Evolutionary conservation across 2,797 vertebrate genomes (phyloP), one percentile per base, ranked within the genome.

Genomic region (Sardinella longiceps): DNA sequence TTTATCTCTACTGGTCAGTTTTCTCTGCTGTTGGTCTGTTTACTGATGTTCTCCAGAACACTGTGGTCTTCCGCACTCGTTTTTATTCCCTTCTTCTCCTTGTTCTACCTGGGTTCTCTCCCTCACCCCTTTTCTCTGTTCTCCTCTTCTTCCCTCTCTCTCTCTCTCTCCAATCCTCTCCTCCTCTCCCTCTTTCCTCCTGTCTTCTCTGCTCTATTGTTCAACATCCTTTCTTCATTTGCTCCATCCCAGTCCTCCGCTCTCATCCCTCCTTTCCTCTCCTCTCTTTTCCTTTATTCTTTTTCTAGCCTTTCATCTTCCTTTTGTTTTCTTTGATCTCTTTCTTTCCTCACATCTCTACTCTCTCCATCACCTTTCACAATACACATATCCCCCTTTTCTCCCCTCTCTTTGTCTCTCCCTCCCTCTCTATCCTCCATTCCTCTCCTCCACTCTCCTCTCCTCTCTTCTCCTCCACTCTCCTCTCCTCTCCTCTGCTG

Each of bases 141-240:
- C 51, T 89, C 90, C 86, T 81, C 84, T 87, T 85, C 86, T 89
- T 81, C 18, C 18, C 84, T 86, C 85, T 87, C 90, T 88, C 23
- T 70, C 85, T 90, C 83, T 87, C 87, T 30, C 37, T 39, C 30
- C 9, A 20, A 30, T 15, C 20, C 80, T 56, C 50, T 14, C 7
- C 70, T 83, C 86, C 87, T 51, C 82, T 88, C 81, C 83, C 88
- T 80, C 82, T 15, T 28, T 60, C 81, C 86, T 82, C 81, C 53
- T 83, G 43, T 80, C 84, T 20, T 20, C 6, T 81, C n/a, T n/a
- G 33, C 7, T 48, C 12, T 83, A 48, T 5, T 84, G 48, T 74
- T 50, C 81, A 58, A 83, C 28, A 46, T 30, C 43, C 5, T 37
- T 81, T 74, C 43, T 9, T 81, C 50, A 28, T 51, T 56, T 53